Evolutionary conservation across 2,113 vertebrate species (phyloP).

Genomic region (Erythrocebus patas): DNA sequence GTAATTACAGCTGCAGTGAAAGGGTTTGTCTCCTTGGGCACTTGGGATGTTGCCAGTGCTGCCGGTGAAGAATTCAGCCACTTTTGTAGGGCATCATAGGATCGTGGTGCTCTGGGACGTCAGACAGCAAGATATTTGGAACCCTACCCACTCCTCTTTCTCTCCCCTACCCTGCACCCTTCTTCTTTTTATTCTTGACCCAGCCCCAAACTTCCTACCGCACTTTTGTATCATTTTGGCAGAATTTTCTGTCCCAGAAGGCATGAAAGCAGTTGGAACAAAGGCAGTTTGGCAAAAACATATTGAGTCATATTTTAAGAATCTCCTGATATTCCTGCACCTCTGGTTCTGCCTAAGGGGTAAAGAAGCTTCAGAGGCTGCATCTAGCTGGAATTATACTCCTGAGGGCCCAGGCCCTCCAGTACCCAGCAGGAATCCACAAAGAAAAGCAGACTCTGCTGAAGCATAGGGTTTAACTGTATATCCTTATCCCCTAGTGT

Average conservation of each 20-base stretch:
- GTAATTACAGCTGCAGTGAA: conserved; percentile 51
- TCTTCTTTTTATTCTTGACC: not conserved
- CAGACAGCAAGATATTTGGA: not conserved
- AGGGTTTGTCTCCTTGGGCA: conserved; percentile 13
- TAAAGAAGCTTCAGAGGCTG: not conserved
- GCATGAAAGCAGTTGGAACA: not conserved
- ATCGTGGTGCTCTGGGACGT: not conserved
- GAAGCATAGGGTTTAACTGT: too few relatives aligned
- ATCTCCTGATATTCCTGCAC: not conserved
- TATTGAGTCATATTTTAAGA: not conserved
- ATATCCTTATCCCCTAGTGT: not conserved
- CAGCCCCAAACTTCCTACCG: not conserved
- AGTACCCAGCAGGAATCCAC: not conserved
- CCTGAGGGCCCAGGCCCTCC: not conserved
- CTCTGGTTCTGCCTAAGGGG: not conserved
- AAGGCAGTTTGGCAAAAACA: not conserved
- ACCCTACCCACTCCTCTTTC: not conserved
- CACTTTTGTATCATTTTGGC: not conserved
- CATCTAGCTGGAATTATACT: not conserved
- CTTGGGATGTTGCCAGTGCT: not conserved
- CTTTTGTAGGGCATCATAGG: not conserved
- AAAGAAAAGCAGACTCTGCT: not conserved
- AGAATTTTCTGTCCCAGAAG: not conserved
- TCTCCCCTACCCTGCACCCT: not conserved
- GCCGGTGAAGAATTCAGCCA: not conserved